Percentiles rank a stretch among this genome's conserved stretches.
phyloP scores from a whole-genome alignment of 2,113 vertebrate species.

The Odobenus rosmarus region DNA sequence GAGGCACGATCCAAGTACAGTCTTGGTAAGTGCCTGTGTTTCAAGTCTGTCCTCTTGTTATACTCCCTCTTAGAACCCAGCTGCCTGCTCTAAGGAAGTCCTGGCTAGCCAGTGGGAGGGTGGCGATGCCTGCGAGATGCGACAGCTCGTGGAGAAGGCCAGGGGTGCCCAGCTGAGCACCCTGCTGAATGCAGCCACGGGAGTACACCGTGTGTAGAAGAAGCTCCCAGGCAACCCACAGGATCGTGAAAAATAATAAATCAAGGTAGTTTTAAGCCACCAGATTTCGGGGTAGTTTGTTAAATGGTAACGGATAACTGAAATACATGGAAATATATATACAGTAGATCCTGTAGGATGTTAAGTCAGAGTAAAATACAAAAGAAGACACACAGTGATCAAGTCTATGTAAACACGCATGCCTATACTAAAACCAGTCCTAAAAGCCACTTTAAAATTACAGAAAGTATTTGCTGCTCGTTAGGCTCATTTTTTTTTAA shows the following conservation, averaged over 20 bases:
- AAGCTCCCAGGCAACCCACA: neutral
- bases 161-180: neutral
- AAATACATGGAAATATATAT: neutral
- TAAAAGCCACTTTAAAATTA: neutral
- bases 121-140: neutral
- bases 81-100: neutral
- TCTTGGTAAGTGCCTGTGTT: neutral
- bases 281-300: neutral
- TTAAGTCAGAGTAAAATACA: neutral
- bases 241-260: neutral
- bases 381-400: neutral
- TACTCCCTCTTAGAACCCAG: neutral
- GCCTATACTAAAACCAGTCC: neutral
- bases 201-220: neutral
- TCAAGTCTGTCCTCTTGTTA: neutral
- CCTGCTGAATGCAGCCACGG: neutral
- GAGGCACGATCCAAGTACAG: neutral
- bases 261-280: neutral
- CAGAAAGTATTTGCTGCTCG: neutral
- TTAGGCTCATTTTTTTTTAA: neutral
- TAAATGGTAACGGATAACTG: neutral
- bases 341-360: no score
- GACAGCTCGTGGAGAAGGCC: neutral
- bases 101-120: neutral
- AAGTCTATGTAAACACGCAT: neutral